Base-by-base conservation (phyloP, 2,888 invertebrate genomes). In the Polyploca ridens region DNA sequence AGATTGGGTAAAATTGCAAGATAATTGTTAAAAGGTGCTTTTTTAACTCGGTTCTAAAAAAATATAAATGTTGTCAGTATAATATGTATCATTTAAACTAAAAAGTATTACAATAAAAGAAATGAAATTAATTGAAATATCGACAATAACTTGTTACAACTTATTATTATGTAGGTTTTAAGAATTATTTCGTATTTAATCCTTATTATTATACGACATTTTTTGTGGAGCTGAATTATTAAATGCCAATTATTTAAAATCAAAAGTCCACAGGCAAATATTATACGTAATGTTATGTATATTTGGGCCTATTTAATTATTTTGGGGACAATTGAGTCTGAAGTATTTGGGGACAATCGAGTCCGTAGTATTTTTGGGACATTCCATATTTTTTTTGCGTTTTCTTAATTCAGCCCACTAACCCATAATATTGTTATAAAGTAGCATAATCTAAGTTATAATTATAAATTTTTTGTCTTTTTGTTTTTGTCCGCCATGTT, bases 381-480 rank as follows among this genome's bases (percentile, higher is more conserved):
- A 41, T 41, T 41, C 41, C 41, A 41, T 41, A 41, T 41, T 7
- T 13, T 41, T 5, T 13, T 13, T 41, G 13, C 41, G 10, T 6
- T n/a, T n/a, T 46, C n/a, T 46, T 46, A n/a, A 46, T 46, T 46
- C n/a, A 6, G 41, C 13, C 46, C 46, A n/a, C n/a, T 46, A 6
- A 5, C 46, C 44, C 44, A 44, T 44, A 14, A 46, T 46, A 46
- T 46, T 76, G 75, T 76, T 78, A 70, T 66, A 59, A 33, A 46
- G 33, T 78, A 72, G 77, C 75, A 72, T 78, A 77, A 75, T 78
- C 8, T 77, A 73, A 71, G 76, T 67, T 71, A 69, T 63, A 62
- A 67, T 3, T 54, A 54, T 54, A 54, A 16, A n/a, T 49, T 49
- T 46, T 19, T 54, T 14, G 4, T 14, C 6, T 8, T 19, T 19